Base-by-base conservation (phyloP, 2,888 invertebrate species). In the Pelosia muscerda region DNA sequence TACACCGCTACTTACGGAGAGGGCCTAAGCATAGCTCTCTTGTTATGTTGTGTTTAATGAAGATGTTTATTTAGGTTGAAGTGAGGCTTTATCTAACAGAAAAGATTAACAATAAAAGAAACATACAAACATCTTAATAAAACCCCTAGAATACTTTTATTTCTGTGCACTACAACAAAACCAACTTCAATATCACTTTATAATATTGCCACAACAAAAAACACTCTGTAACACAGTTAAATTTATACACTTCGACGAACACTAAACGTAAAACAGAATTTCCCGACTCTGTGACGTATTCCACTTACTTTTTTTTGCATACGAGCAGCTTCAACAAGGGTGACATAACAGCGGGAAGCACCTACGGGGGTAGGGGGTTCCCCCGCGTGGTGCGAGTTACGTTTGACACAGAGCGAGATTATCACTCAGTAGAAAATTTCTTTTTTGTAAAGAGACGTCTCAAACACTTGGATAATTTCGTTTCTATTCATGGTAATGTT, bases 221-320 rank as follows among this genome's bases (percentile, higher is more conserved):
- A 34, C n/a, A 58, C 34, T 42, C 42, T 42, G 1, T 19, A 42
- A 42, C 19, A 6, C 42, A 55, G 25, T 22, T 11, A 54, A 25
- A 62, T 61, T 61, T 42, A 55, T 15, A 56, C 2, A 56, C 49
- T 58, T 62, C 19, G 28, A 10, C 28, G 15, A 62, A 31, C 59
- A 34, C 55, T 31, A n/a, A 34, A n/a, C n/a, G 25, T 53, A 67
- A 55, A 61, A 60, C 22, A 64, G 56, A 42, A 68, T 56, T 61
- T 55, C 31, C 34, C 65, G n/a, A 42, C 26, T 2, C 58, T 64
- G 68, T 59, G 23, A 65, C 60, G 42, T 54, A 49, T 60, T 31
- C 15, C 65, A 25, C 53, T 60, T 60, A 49, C 64, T 61, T 31
- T 31, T 66, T 67, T 67, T 68, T 64, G 60, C 64, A 59, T 68